Base-by-base conservation (phyloP, 1,140 invertebrate genomes). In the Oedothorax gibbosus region DNA sequence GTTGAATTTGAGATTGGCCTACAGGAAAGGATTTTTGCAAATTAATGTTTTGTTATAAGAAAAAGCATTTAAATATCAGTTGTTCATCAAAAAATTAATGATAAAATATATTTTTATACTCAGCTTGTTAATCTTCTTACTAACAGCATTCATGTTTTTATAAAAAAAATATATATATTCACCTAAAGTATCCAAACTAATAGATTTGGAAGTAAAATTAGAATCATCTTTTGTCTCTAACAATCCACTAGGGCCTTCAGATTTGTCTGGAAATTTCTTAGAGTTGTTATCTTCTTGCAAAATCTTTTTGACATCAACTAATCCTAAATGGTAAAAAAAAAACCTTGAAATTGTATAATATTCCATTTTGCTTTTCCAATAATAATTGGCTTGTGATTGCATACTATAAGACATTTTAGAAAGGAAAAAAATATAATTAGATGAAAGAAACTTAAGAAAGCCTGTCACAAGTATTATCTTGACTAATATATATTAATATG, bases 301-400 rank as follows among this genome's bases (percentile, higher is more conserved):
- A 20, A 18, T 21, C 20, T 82, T 82, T 21, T 82, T 82, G 18
- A 73, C 56, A 50, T 82, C 80, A 2, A 73, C 12, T 54, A 82
- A 65, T 53, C 80, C 80, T 82, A 21, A 35, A 71, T 35, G 49
- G 7, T 15, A 10, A 20, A n/a, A 56, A 10, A 10, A 8, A 66
- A 1, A n/a, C 10, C 10, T 5, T 20, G 18, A 66, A 66, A 8
- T 66, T 66, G 6, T 18, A 62, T 35, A 35, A 35, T 35, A 35
- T 35, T 35, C 5, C 1, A 35, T 2, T 1, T 35, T 35, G 35
- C 35, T 35, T 35, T n/a, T 2, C 35, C 5, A 35, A 35, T 35
- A 35, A 2, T 1, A 35, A 5, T 35, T 35, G 35, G 35, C 5
- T 35, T 35, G 35, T 35, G 35, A 35, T 35, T 35, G 57, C 57